These are phyloP conservation scores for Autographa pulchrina DNA, from an alignment of 2,888 invertebrate genomes.

Conservation along the genomic window DNA sequence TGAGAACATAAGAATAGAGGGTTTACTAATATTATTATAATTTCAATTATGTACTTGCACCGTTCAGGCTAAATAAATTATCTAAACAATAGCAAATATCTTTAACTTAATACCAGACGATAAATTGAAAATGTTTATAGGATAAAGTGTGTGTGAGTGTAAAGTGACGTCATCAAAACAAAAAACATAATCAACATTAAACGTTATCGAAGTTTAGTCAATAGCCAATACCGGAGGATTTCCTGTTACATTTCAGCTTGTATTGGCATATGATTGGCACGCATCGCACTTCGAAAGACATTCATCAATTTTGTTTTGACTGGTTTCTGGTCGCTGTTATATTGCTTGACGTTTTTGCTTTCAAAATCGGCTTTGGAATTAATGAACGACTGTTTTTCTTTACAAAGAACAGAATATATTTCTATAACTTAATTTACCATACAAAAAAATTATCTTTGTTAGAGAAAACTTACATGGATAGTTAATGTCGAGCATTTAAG, in stretches of 20 bases:
- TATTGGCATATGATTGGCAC: conserved; percentile 30
- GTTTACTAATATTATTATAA: not conserved
- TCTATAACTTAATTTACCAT: no score
- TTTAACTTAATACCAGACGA: not conserved
- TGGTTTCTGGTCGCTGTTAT: conserved; percentile 10
- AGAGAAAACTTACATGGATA: no score
- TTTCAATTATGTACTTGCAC: not conserved
- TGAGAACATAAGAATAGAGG: not conserved
- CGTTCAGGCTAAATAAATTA: not conserved
- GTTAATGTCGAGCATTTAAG: no score
- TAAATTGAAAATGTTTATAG: conserved; percentile 13
- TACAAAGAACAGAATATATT: not conserved
- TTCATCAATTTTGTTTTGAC: conserved; percentile 21
- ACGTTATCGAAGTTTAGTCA: conserved; percentile 34
- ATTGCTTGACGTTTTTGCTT: conserved; percentile 6
- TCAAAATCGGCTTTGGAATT: not conserved
- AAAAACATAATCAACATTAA: conserved; percentile 37
- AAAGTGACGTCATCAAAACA: conserved; percentile 25
- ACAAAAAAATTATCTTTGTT: no score
- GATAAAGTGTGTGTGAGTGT: conserved; percentile 1
- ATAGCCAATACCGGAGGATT: conserved; percentile 32
- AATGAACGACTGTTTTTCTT: not conserved
- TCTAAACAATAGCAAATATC: not conserved
- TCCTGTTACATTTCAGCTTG: conserved; percentile 30
- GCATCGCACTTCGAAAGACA: conserved; percentile 9